Base-by-base conservation (phyloP, 2,113 vertebrate genomes). In the Xerus inauris region DNA sequence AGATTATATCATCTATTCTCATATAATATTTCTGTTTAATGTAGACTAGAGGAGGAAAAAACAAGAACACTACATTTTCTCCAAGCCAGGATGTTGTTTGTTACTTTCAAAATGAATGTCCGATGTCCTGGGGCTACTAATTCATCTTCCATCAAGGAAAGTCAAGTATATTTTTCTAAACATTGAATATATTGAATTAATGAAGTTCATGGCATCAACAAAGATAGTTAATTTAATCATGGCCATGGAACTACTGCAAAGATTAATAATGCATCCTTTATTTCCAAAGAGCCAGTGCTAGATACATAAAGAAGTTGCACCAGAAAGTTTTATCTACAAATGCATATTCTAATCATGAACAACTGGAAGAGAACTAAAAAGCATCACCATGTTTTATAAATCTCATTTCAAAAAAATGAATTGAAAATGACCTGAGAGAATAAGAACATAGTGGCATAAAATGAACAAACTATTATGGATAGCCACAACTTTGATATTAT, bases 351-450 rank as follows among this genome's bases (percentile, higher is more conserved):
- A 92, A 59, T 54, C 85, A 91, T 64, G 94, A 97, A 79, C 57
- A 83, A 79, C 26, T 76, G 8, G 35, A 86, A 83, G 45, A 96
- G 24, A 47, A 12, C 73, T 77, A 95, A 71, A 94, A 96, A 82
- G 14, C 30, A 94, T 95, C 69, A 76, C 14, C 6, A 67, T 82
- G 32, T 95, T 95, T 94, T 85, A 82, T 90, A 94, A 96, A 96
- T 80, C 79, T 96, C 42, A 97, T 94, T 97, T 97, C 81, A 91
- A 76, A 40, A 93, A 95, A 96, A 96, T 87, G 45, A 96, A 96
- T 76, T 80, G 82, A 95, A 97, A 97, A 91, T 93, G 75, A 95
- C 86, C 86, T 24, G 14, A 80, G 8, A 93, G 47, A 82, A 17
- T 73, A 67, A 93, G 87, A 95, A 71, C 67, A 93, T 0, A 86